Evolutionary conservation across 2,113 vertebrate genomes (phyloP).

Genomic region (Siphamia tubifer): DNA sequence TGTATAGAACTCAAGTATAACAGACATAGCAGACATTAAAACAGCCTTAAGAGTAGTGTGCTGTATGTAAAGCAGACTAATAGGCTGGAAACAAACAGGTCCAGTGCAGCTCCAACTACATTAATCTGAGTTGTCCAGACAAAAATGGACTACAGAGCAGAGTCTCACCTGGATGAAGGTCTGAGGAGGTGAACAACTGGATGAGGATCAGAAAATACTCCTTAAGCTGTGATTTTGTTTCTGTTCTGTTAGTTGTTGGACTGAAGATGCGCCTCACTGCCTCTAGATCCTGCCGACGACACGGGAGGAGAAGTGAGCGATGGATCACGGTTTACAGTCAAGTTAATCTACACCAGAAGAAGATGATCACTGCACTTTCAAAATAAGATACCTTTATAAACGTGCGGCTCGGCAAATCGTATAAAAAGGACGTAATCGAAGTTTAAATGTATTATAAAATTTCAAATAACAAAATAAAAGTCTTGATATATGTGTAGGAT

Average conservation of each 20-base stretch:
- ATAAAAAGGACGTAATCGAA: too few species aligned
- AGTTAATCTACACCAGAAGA: not conserved
- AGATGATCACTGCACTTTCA: not conserved
- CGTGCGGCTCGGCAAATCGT: too few species aligned
- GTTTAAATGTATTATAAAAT: too few species aligned
- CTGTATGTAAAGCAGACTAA: too few species aligned
- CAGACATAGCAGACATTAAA: not conserved
- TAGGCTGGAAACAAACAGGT: not conserved
- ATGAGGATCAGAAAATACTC: not conserved
- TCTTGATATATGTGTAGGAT: too few species aligned
- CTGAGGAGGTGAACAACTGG: not conserved
- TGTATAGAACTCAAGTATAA: not conserved
- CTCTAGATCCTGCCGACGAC: conserved; percentile 5
- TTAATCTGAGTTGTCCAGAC: not conserved
- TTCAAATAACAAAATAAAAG: too few species aligned
- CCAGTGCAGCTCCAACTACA: not conserved
- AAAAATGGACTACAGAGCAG: not conserved
- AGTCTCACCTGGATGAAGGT: conserved; percentile 27
- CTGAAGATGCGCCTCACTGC: conserved; percentile 6
- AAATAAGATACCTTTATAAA: not conserved
- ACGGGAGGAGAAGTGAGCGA: not conserved
- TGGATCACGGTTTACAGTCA: not conserved
- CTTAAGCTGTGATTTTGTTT: not conserved
- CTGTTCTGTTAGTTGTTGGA: not conserved
- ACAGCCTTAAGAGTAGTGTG: too few species aligned